phyloP scores from a whole-genome alignment of 2,113 vertebrate genomes.

The Toxotes jaculatrix region DNA sequence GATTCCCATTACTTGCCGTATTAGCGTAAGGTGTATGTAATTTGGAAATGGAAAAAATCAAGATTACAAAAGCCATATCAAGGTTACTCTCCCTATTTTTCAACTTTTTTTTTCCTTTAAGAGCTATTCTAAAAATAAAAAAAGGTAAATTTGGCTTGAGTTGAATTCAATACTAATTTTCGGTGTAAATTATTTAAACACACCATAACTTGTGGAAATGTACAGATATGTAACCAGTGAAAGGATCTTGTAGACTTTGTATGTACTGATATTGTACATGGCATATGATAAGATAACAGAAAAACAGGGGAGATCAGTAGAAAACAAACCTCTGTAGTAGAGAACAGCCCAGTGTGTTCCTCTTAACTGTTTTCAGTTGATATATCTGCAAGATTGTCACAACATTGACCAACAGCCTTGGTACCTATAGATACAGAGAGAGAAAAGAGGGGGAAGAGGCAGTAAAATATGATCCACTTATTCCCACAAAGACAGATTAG shows the following conservation, averaged over 20 bases:
- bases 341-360: constrained; percentile 79
- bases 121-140: no score
- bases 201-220: background rate
- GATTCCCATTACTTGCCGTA: background rate
- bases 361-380: constrained; percentile 78
- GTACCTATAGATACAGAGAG: constrained; percentile 83
- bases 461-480: constrained; percentile 1
- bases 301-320: background rate
- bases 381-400: constrained; percentile 87
- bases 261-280: background rate
- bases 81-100: no score
- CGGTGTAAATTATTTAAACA: background rate
- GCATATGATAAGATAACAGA: background rate
- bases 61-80: no score
- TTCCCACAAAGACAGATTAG: background rate
- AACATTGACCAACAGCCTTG: constrained; percentile 88
- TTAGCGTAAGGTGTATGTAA: no score
- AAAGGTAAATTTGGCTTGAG: no score
- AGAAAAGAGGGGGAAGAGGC: background rate
- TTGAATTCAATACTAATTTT: no score
- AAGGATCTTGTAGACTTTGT: background rate
- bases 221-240: background rate
- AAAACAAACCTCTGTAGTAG: constrained; percentile 86
- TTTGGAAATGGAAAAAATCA: no score
- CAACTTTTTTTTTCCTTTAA: background rate